A percentile compares a stretch with the other conserved stretches of the same genome.
Conservation (phyloP, 2,888 invertebrate genomes). For the Napeogenes inachia region DNA sequence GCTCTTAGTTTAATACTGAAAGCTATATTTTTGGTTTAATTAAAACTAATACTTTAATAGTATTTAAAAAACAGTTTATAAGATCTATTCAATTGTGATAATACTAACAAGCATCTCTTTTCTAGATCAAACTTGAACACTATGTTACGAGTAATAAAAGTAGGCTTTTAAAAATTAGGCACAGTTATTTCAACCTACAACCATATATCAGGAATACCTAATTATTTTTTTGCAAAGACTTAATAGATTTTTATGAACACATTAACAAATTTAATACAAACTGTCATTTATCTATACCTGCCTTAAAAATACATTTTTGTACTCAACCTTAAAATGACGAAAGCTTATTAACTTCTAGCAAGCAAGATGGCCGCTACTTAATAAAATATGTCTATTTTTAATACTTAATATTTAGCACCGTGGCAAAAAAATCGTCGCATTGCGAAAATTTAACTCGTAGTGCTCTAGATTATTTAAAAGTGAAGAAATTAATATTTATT, state of each 20-base stretch:
- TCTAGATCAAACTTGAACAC: no score
- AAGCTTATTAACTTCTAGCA: slow-evolving; percentile 12
- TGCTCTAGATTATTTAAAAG: slow-evolving; percentile 8
- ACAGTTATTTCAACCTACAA: slow-evolving; percentile 1
- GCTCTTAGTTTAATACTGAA: no score
- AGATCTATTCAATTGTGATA: no score
- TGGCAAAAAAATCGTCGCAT: slow-evolving; percentile 41
- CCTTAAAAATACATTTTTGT: neutral
- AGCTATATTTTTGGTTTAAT: no score
- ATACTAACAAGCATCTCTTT: no score
- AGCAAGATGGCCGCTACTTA: neutral
- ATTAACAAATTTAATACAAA: neutral
- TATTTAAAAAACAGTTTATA: no score
- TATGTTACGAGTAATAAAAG: neutral
- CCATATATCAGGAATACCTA: neutral
- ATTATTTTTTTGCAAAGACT: neutral
- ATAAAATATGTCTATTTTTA: slow-evolving; percentile 31
- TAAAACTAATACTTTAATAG: no score
- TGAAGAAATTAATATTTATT: slow-evolving; percentile 2
- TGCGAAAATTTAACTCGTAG: slow-evolving; percentile 20
- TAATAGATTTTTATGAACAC: slow-evolving; percentile 2
- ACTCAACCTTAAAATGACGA: slow-evolving; percentile 8
- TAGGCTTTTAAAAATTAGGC: neutral
- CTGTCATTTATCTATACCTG: neutral
- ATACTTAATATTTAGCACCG: slow-evolving; percentile 44